Evolutionary conservation across 2,888 invertebrate genomes (phyloP), one percentile per base, ranked within the genome.

Genomic region (Phengaris arion): DNA sequence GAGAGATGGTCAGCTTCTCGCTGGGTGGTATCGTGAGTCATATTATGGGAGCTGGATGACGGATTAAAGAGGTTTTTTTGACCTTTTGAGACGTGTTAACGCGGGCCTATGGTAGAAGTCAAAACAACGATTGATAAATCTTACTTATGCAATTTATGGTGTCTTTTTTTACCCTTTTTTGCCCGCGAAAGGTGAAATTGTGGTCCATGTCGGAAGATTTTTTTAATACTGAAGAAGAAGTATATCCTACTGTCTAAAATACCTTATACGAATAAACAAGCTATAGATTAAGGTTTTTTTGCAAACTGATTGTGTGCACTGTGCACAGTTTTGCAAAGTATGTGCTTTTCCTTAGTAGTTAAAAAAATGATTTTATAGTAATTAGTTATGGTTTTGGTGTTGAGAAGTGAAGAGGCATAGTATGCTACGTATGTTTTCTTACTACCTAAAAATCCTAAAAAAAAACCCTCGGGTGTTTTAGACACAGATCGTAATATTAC

Each of bases 11-110:
- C 76, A 12, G 69, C 78, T 76, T 81, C 90, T 85, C 80, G 74
- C 83, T 93, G 93, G 93, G 93, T 93, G 92, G 93, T 81, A 89
- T 86, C 81, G 84, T 92, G 92, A 92, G 82, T 92, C 92, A 91
- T 80, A 79, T 74, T 79, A 82, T 82, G 83, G 81, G 81, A 81
- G 84, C 85, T 85, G 85, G 85, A 80, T 85, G 85, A 84, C 82
- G 86, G 89, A 88, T 89, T 88, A 85, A 83, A 81, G 54, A 72
- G 80, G 80, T 75, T 76, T 79, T 80, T 81, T 82, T 81, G 82
- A 79, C 74, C 75, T 76, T 75, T 79, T 77, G 70, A 78, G 70
- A 75, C 54, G 75, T 75, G 75, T 75, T 75, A 75, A 75, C 75
- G 72, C 72, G 72, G 72, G 52, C 72, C 72, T 52, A 72, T 52